Percentiles rank a stretch among this genome's conserved stretches.
Conservation (phyloP, 2,113 vertebrate genomes). For the Embiotoca jacksoni region DNA sequence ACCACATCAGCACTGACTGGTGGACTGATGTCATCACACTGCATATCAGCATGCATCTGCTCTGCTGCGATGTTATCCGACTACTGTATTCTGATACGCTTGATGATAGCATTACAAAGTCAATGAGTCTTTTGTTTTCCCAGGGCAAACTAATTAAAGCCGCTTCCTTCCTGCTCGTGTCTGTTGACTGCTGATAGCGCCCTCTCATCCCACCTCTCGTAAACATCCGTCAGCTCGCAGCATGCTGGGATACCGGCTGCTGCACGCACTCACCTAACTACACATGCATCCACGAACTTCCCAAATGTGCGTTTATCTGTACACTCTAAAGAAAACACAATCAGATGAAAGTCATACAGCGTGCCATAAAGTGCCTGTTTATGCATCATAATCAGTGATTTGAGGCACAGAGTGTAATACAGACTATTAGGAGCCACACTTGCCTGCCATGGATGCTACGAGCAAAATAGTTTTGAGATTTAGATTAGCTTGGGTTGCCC, state of each 20-base stretch:
- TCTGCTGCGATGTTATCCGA: conserved; percentile 42
- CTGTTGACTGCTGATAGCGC: conserved; percentile 70
- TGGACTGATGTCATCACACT: conserved; percentile 25
- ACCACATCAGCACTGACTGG: background rate
- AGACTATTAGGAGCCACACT: conserved; percentile 64
- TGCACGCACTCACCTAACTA: background rate
- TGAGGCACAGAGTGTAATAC: conserved; percentile 11
- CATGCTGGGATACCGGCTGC: background rate
- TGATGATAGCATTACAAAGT: conserved; percentile 63
- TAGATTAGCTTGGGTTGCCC: conserved; percentile 14
- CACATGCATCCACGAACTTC: background rate
- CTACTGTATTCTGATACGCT: conserved; percentile 54
- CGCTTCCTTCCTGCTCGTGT: conserved; percentile 67
- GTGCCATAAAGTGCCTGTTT: conserved; percentile 3
- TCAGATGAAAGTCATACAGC: conserved; percentile 10
- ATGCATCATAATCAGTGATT: conserved; percentile 35
- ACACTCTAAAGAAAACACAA: conserved; percentile 27
- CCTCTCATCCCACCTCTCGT: conserved; percentile 35
- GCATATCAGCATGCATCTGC: conserved; percentile 36
- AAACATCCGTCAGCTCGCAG: conserved; percentile 48
- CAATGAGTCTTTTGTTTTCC: conserved; percentile 72
- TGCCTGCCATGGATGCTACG: conserved; percentile 34
- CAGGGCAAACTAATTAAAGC: conserved; percentile 63
- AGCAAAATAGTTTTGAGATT: conserved; percentile 28
- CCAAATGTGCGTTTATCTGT: conserved; percentile 1